Evolutionary conservation across 2,797 vertebrate genomes (phyloP), one percentile per base, ranked within the genome.

Genomic region (Acipenser transmontanus): DNA sequence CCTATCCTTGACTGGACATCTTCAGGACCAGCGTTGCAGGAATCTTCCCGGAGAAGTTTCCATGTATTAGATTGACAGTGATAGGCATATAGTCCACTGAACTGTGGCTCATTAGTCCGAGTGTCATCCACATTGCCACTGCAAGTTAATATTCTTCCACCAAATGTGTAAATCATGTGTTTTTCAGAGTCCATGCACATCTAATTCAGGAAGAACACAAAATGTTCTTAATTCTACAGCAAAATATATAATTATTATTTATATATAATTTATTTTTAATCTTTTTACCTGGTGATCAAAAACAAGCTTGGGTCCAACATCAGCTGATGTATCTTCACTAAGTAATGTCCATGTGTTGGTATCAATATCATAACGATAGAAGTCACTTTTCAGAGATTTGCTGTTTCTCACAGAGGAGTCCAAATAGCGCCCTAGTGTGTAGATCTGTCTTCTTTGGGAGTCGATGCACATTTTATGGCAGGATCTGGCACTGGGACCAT

Each of bases 161-260:
- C 97, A 6, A 99, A 99, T 0, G 97, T 99, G 80, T 99, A 99
- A 79, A 99, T 98, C 97, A 98, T 99, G 80, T 99, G 97, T 74
- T 98, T 98, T 79, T 99, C 96, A 0, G 97, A 98, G 87, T 99
- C 96, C 97, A 98, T 99, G 73, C 97, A 99, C 97, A 99, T 99
- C 97, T 99, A 78, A 65, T 75, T 47, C 63, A 76, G 50, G 5
- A 17, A 69, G 14, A 66, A 68, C 76, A 50, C 74, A 61, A 9
- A 54, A n/a, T 1, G 1, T 4, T 34, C 34, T 34, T 34, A 34
- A 34, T 34, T 34, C 34, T 34, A 34, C 4, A 34, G 34, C 34
- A 34, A 34, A 34, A 34, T 34, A 34, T 34, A 34, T 34, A 34
- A 34, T 3, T 17, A 54, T 17, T 17, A 17, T 1, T 17, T 17